A percentile compares a stretch with the other conserved stretches of the same genome.
These are phyloP conservation scores for Sebastes schlegelii DNA, from an alignment of 2,113 vertebrate species.

Conservation along the genomic window DNA sequence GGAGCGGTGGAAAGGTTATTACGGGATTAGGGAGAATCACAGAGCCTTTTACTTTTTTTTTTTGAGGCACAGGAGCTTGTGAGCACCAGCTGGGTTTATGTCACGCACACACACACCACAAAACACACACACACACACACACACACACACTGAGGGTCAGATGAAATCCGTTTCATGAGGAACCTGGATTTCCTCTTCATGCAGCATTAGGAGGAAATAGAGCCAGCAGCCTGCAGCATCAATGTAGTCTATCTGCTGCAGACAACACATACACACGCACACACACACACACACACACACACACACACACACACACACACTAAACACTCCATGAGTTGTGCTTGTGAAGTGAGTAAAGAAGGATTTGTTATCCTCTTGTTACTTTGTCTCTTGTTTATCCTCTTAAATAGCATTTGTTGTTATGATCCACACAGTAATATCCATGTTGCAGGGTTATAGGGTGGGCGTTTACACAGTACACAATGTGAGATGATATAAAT, in stretches of 20 bases:
- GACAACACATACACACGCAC: neutral
- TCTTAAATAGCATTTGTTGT: constrained; percentile 21
- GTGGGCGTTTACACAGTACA: neutral
- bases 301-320: neutral
- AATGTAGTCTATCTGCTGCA: constrained; percentile 2
- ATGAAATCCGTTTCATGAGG: constrained; percentile 59
- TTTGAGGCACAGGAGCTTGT: constrained; percentile 46
- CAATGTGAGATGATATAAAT: constrained; percentile 14
- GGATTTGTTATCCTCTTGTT: constrained; percentile 27
- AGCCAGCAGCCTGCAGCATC: constrained; percentile 39
- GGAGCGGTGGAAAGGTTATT: constrained; percentile 65
- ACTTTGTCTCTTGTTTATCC: constrained; percentile 9
- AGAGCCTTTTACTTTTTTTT: constrained; percentile 31
- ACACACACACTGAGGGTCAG: constrained; percentile 56
- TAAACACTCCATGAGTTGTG: constrained; percentile 4
- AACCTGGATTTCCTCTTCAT: constrained; percentile 70
- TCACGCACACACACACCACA: constrained; percentile 10
- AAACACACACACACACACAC: constrained; percentile 39
- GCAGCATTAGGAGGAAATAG: constrained; percentile 37
- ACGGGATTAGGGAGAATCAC: constrained; percentile 72
- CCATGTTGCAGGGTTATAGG: neutral
- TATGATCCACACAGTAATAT: constrained; percentile 7
- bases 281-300: neutral
- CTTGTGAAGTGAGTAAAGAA: constrained; percentile 24
- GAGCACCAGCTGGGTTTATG: constrained; percentile 60